Base-by-base conservation (phyloP, 2,113 vertebrate genomes). In the Panthera tigris region DNA sequence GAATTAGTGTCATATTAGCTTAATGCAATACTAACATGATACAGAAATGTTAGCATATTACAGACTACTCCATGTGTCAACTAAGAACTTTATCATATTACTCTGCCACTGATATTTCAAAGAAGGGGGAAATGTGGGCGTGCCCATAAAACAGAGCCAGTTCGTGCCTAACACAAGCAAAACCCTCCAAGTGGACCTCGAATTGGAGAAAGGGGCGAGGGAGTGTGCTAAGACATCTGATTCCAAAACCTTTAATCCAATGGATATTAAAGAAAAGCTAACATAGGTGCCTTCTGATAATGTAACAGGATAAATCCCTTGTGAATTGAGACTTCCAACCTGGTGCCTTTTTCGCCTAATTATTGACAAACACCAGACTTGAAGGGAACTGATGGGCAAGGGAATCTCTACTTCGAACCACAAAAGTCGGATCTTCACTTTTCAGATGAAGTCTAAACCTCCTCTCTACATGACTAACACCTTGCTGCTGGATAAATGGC, bases 41-140 rank as follows among this genome's bases (percentile, higher is more conserved):
- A 98, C 95, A 97, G 98, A 98, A 98, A 98, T 81, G 98, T 99
- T 99, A 99, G 98, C 99, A 98, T 98, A 98, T 98, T 98, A 99
- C 97, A 97, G 98, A 98, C 98, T 97, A 98, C 98, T 98, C 98
- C n/a, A 86, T 96, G 97, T 98, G 99, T 98, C 99, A 99, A 98
- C 97, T 88, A 95, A 95, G 96, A 98, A 98, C 98, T 98, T 98
- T 97, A 99, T 98, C 97, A 97, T 79, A 98, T 99, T 98, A 98
- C 88, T 95, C 86, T 95, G 92, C 89, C 45, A 8, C 84, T 84
- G 80, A 91, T 97, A 91, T 96, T 97, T 84, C 94, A 81, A 91
- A 89, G 86, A 73, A 94, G 94, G 97, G 88, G 45, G 33, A 65
- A 87, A 27, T 16, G 0, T 13, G 36, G 61, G 89, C 13, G 18